A percentile compares a stretch with the other conserved stretches of the same genome.
Conservation (phyloP, 2,797 vertebrate genomes). For the Hyperoplus lanceolatus region DNA sequence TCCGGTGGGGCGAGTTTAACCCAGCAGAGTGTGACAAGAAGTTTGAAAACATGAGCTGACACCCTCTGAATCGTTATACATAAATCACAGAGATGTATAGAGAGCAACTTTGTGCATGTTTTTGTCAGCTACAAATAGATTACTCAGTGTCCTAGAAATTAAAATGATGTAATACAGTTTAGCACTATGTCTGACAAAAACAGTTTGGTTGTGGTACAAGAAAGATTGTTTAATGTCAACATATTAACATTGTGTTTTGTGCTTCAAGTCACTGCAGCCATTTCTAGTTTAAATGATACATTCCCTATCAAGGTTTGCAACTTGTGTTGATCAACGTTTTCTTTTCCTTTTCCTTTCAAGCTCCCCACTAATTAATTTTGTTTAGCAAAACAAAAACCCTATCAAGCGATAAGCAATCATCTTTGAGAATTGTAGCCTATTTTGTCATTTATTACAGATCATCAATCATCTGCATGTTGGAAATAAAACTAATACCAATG, state of each 20-base stretch:
- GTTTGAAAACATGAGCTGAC: neutral
- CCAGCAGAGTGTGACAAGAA: slow-evolving; percentile 8
- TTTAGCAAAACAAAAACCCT: neutral
- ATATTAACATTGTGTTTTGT: neutral
- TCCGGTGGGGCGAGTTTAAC: neutral
- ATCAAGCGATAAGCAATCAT: neutral
- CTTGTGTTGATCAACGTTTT: neutral
- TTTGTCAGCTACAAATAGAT: neutral
- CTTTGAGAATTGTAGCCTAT: neutral
- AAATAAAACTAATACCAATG: neutral
- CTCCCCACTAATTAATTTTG: neutral
- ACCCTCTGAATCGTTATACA: neutral
- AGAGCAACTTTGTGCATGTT: neutral
- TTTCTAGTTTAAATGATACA: neutral
- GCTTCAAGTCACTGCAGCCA: neutral
- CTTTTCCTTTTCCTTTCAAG: neutral
- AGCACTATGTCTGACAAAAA: neutral
- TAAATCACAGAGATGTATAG: neutral
- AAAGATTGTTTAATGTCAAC: neutral
- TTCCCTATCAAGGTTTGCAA: neutral
- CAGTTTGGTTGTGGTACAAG: neutral
- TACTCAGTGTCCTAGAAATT: neutral
- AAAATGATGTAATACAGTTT: neutral
- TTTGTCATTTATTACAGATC: neutral
- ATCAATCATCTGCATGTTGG: neutral